Evolutionary conservation across 2,888 invertebrate genomes (phyloP).

Genomic region (Emesis russula): DNA sequence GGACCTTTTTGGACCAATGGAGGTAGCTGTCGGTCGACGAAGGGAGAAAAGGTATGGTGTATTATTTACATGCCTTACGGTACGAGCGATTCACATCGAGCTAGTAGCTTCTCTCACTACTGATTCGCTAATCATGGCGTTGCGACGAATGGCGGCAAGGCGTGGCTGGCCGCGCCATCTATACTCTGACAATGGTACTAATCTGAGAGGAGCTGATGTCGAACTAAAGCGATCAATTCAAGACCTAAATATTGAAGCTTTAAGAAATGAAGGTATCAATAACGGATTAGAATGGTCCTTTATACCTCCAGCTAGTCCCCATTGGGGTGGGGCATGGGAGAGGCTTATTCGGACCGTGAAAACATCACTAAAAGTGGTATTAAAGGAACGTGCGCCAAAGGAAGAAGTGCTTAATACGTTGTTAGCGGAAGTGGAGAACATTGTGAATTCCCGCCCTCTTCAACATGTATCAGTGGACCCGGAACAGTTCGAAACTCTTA

Average conservation of each 20-base stretch:
- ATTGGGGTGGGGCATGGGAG: conserved; percentile 71
- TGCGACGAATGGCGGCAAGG: not conserved
- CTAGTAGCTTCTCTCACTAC: not conserved
- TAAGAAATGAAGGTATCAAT: not conserved
- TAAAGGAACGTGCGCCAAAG: conserved; percentile 12
- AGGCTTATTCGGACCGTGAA: conserved; percentile 55
- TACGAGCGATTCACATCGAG: not conserved
- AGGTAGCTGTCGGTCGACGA: not conserved
- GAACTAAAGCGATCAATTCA: conserved; percentile 60
- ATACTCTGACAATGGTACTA: conserved; percentile 77
- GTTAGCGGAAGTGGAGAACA: not conserved
- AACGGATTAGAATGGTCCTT: conserved; percentile 43
- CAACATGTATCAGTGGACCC: not conserved
- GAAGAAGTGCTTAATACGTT: not conserved
- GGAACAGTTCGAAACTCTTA: not conserved
- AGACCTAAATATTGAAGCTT: conserved; percentile 33
- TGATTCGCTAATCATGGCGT: not conserved
- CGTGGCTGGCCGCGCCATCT: conserved; percentile 51
- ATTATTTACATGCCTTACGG: conserved; percentile 50
- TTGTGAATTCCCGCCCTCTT: not conserved
- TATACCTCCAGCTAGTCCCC: conserved; percentile 57
- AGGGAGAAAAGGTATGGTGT: conserved; percentile 86
- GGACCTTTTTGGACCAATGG: conserved; percentile 4
- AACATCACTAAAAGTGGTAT: conserved; percentile 39
- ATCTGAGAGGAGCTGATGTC: conserved; percentile 71